Base-by-base conservation (phyloP, 2,797 vertebrate genomes). In the Scomberomorus guttatus region DNA sequence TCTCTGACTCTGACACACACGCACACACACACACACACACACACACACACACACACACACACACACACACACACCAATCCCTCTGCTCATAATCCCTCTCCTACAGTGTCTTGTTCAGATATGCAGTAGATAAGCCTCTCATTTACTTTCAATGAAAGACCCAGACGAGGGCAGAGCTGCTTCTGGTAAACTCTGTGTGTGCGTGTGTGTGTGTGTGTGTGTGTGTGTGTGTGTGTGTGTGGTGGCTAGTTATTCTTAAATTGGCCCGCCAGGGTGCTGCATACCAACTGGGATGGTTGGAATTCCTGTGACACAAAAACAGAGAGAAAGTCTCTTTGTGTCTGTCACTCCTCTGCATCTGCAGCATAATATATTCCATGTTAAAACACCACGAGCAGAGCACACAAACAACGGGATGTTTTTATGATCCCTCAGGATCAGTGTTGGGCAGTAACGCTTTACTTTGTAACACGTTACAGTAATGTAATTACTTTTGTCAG, bases 271-370 rank as follows among this genome's bases (percentile, higher is more conserved):
- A 42, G 82, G 78, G 80, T 77, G 86, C 81, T 32, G 34, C 90
- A 88, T 89, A 77, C 85, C 84, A 64, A 80, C 74, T 7, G 22
- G 72, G 71, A 87, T 90, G 69, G 72, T 77, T 88, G 59, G 68
- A 87, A 89, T 93, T 91, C 87, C 91, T 88, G 66, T 12, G 66
- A 86, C 83, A 86, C 79, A 71, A 66, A 89, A 86, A 74, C 76
- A 77, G 64, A 79, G 68, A 56, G 69, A 54, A 75, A 68, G 22
- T 61, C 27, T 77, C 60, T 55, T 22, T 67, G 70, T 44, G 58
- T 61, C 50, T 70, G 59, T 71, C 65, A 46, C 56, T 42, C 9
- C 56, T 37, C 22, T 75, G 50, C 60, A 15, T 55, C 27, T 18
- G 34, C 51, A 66, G 51, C 27, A 44, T 15, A 25, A 77, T 60